Base-by-base conservation (phyloP, 2,888 invertebrate species). In the Chouioia cunea region DNA sequence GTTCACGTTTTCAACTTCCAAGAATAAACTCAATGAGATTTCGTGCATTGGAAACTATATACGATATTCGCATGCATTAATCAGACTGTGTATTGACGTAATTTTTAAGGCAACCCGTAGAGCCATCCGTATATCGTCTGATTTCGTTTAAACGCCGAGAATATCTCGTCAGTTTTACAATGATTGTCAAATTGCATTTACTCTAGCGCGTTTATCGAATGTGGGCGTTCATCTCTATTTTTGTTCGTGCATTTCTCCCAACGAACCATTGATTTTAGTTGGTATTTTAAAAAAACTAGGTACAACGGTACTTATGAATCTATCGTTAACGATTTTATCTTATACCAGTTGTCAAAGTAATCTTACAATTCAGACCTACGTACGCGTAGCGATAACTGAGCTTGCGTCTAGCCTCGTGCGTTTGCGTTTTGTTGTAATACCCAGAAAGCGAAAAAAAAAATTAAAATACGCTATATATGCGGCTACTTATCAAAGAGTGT, bases 351-450 rank as follows among this genome's bases (percentile, higher is more conserved):
- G 23, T 54, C 23, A 12, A 65, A 60, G 15, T 18, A 60, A 27
- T 54, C 54, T 20, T 72, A 36, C 65, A 65, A 65, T 65, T 57
- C 48, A 73, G 58, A 57, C 59, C 64, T 64, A 10, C 12, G 12
- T 10, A 65, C 60, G 56, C 60, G 56, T 68, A 73, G 64, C 67
- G 57, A 66, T n/a, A 56, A 58, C 54, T 69, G 63, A 27, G 65
- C 71, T 66, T 70, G 67, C 56, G 68, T 59, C 62, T 73, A 75
- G 12, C 58, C 65, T 75, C 71, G 71, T 70, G 62, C 72, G 75
- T 75, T 75, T 74, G 70, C 73, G 72, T 73, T 75, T 68, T 74
- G 70, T 75, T 75, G 67, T 68, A 71, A 64, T 67, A 67, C 47
- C 70, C 53, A 15, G 58, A 64, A 64, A 18, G 20, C 23, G 50